These are phyloP conservation scores for Thereva nobilitata DNA, from an alignment of 2,888 invertebrate species.

Conservation along the genomic window DNA sequence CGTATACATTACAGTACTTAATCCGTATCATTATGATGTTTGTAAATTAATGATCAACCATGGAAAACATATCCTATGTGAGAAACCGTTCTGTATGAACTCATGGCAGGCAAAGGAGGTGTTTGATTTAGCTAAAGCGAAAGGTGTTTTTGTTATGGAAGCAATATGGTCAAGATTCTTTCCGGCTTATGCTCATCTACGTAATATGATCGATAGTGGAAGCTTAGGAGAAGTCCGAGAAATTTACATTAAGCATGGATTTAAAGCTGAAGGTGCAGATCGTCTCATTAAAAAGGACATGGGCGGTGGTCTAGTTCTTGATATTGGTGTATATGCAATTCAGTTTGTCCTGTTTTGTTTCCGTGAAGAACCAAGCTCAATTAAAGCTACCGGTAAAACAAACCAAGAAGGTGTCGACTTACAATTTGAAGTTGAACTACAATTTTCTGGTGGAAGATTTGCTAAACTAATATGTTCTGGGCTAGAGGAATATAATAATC, in stretches of 20 bases:
- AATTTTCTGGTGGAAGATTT: conserved; percentile 44
- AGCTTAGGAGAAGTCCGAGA: conserved; percentile 69
- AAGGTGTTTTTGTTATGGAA: conserved; percentile 78
- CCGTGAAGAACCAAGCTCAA: conserved; percentile 66
- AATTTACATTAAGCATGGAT: conserved; percentile 70
- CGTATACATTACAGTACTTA: conserved; percentile 79
- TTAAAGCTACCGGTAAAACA: conserved; percentile 69
- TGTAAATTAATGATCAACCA: conserved; percentile 72
- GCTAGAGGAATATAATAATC: conserved; percentile 44
- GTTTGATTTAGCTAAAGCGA: conserved; percentile 65
- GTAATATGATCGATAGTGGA: conserved; percentile 60
- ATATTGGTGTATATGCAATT: conserved; percentile 73
- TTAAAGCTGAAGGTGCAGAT: conserved; percentile 60
- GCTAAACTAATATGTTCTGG: conserved; percentile 48
- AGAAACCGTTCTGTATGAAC: conserved; percentile 83
- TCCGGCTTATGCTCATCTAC: conserved; percentile 71
- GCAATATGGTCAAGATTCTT: conserved; percentile 82
- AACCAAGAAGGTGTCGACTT: conserved; percentile 73
- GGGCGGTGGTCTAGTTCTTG: conserved; percentile 76
- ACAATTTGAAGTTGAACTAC: conserved; percentile 46
- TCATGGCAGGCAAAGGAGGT: conserved; percentile 69
- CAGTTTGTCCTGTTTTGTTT: conserved; percentile 72
- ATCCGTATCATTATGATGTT: conserved; percentile 70
- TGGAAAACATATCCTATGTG: conserved; percentile 84
- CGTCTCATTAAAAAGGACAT: conserved; percentile 65